Evolutionary conservation across 2,797 vertebrate species (phyloP).

Genomic region (Xiphorhynchus erythropygius): DNA sequence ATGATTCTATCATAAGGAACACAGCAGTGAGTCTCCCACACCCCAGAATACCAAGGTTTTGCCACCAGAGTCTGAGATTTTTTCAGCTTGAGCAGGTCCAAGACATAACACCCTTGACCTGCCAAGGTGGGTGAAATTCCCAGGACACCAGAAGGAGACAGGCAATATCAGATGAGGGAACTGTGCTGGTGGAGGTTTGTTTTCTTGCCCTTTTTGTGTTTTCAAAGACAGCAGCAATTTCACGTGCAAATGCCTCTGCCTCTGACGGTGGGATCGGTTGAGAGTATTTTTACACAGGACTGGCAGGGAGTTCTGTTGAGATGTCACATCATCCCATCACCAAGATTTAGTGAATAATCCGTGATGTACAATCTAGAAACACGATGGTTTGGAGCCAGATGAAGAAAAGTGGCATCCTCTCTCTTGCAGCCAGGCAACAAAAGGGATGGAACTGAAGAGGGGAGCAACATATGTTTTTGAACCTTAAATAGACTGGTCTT

Average conservation of each 20-base stretch:
- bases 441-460: slow-evolving; percentile 13
- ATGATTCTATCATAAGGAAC: not conserved
- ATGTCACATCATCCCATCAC: slow-evolving; percentile 35
- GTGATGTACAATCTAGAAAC: slow-evolving; percentile 35
- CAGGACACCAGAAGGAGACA: not conserved
- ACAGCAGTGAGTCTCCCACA: not conserved
- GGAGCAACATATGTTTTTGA: slow-evolving; percentile 52
- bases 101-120: rapidly evolving
- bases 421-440: slow-evolving; percentile 36
- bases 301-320: slow-evolving; percentile 53
- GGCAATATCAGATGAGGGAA: not conserved
- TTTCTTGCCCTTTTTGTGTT: not conserved
- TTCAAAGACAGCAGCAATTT: slow-evolving; percentile 5
- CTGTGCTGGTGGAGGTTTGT: not conserved
- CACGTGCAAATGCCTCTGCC: not conserved
- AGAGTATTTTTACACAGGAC: slow-evolving; percentile 17
- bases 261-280: not conserved
- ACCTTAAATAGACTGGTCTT: slow-evolving; percentile 64
- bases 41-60: not conserved
- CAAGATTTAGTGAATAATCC: slow-evolving; percentile 43
- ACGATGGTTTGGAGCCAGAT: slow-evolving; percentile 4
- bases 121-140: not conserved
- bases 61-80: not conserved
- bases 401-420: slow-evolving; percentile 45
- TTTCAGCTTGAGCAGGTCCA: not conserved